These are phyloP conservation scores for Scarus forsteni DNA, from an alignment of 2,797 vertebrate species.

Conservation along the genomic window DNA sequence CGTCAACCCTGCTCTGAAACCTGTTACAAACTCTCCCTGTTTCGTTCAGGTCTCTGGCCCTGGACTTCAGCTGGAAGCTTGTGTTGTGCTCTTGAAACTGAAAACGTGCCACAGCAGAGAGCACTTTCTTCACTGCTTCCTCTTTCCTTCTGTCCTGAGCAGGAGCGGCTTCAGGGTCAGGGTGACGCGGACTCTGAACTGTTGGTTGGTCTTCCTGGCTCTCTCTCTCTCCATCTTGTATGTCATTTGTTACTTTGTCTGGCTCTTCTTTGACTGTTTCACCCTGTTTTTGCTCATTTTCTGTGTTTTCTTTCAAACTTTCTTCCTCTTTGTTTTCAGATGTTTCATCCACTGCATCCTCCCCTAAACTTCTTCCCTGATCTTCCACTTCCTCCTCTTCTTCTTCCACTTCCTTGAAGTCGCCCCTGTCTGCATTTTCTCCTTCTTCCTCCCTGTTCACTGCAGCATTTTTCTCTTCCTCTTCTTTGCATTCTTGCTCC, in stretches of 20 bases:
- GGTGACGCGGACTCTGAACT: constrained; percentile 3
- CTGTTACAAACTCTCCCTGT: constrained; percentile 6
- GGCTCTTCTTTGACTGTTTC: constrained; percentile 10
- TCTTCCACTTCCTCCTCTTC: constrained; percentile 33
- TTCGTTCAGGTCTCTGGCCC: constrained; percentile 41
- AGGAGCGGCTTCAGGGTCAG: constrained; percentile 8
- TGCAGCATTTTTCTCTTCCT: too few relatives aligned
- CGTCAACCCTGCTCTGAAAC: constrained; percentile 24
- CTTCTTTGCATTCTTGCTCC: too few relatives aligned
- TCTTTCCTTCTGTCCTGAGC: constrained; percentile 13
- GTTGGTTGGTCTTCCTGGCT: constrained; percentile 16
- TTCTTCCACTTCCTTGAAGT: constrained; percentile 29
- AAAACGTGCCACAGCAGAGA: constrained; percentile 59
- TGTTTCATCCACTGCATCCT: constrained; percentile 12
- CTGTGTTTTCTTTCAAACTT: constrained; percentile 1
- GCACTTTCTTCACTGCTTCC: constrained; percentile 24
- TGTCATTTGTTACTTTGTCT: constrained; percentile 7
- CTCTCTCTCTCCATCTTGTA: constrained; percentile 19
- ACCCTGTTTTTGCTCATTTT: constrained; percentile 9
- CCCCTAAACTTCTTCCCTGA: constrained; percentile 1
- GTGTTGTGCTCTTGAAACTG: constrained; percentile 49
- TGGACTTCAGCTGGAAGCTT: constrained; percentile 42
- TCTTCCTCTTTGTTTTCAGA: constrained; percentile 14
- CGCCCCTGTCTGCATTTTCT: constrained; percentile 17
- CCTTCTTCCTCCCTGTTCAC: constrained; percentile 31